Evolutionary conservation across 1,140 invertebrate genomes (phyloP).

Genomic region (Drosophila saltans): DNA sequence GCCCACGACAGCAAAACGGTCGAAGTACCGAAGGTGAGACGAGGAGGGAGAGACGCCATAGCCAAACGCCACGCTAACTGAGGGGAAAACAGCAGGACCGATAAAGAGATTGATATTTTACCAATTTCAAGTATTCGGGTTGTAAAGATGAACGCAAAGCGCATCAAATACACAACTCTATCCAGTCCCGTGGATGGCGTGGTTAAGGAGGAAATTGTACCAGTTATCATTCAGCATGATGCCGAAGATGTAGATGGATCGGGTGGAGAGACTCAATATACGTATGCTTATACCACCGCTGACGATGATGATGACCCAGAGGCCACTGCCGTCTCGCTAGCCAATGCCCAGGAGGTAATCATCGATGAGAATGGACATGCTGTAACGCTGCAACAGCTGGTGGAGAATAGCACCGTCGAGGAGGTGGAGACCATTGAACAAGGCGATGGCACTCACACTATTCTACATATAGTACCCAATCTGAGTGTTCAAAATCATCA

Average conservation of each 20-base stretch:
- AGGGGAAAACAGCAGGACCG: background rate
- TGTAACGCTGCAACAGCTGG: conserved; percentile 71
- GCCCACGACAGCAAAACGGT: background rate
- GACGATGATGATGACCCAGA: conserved; percentile 66
- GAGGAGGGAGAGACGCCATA: conserved; percentile 10
- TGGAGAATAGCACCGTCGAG: conserved; percentile 75
- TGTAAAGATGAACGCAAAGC: conserved; percentile 67
- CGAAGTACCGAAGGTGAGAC: background rate
- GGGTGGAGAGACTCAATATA: conserved; percentile 58
- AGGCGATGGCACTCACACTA: conserved; percentile 78
- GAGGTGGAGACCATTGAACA: conserved; percentile 78
- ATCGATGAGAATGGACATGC: conserved; percentile 80
- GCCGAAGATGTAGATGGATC: conserved; percentile 41
- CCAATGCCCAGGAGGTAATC: conserved; percentile 73
- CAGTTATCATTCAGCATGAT: conserved; percentile 70
- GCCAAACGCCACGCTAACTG: conserved; percentile 8
- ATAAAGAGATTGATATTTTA: background rate
- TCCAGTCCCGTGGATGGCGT: conserved; percentile 22
- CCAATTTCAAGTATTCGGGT: background rate
- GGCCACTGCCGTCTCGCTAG: conserved; percentile 62
- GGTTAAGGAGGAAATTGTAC: conserved; percentile 68
- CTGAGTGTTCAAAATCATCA: conserved; percentile 35
- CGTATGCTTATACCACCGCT: conserved; percentile 71
- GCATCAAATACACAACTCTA: conserved; percentile 63
- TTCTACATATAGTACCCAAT: conserved; percentile 71